Evolutionary conservation across 2,797 vertebrate species (phyloP), one percentile per base, ranked within the genome.

Genomic region (Falco columbarius): DNA sequence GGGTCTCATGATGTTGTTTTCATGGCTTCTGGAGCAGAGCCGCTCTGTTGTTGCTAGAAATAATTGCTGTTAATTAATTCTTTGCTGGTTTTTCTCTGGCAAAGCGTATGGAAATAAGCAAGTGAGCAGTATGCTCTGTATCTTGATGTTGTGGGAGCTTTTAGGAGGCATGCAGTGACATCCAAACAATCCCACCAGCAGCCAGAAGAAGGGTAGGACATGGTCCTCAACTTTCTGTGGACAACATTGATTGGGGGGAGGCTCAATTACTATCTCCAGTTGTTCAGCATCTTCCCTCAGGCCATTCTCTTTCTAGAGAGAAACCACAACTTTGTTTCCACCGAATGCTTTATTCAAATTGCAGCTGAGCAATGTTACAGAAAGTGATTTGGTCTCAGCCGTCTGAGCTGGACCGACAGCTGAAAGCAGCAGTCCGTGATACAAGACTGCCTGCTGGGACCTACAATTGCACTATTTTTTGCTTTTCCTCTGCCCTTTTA

Each of bases 21-120:
- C 86, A 92, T 95, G 92, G 79, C 92, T 93, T 86, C 23, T 95
- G 92, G 89, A 96, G 81, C 72, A 70, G 66, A 55, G 62, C 84
- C 88, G 89, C 93, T 92, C 93, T 93, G 89, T 94, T 93, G 86
- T 94, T 88, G 68, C 95, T 94, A 49, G 92, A 93, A 96, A 93
- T 96, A 96, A 97, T 92, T 87, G 76, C 92, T 49, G 95, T 86
- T 96, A 96, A 96, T 97, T 94, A 97, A 97, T 97, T 97, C 94
- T 96, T 96, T 95, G 94, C 95, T 96, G 96, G 90, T 95, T 95
- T 96, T 96, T 92, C 79, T 93, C 93, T 96, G 95, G 95, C 86
- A 91, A 85, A 93, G 68, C 79, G 55, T 40, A 22, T 73, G 40
- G 68, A 85, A 90, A 82, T 56, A 87, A 92, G 26, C 73, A 70